Base-by-base conservation (phyloP, 2,888 invertebrate genomes). In the Zele albiditarsus region DNA sequence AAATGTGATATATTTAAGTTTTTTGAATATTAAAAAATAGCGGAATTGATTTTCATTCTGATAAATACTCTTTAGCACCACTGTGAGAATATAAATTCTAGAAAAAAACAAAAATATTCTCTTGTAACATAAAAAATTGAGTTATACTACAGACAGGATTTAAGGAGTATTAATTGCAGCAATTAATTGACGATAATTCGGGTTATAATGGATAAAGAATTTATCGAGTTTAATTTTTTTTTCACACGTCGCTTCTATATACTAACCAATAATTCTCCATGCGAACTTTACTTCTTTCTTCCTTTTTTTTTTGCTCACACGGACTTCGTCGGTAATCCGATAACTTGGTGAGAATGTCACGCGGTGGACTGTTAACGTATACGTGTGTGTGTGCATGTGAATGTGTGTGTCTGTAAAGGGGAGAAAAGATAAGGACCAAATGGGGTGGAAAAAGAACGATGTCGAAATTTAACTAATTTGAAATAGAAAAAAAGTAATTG, bases 401-500 rank as follows among this genome's bases (percentile, higher is more conserved):
- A 16, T 46, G n/a, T 46, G n/a, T 46, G 5, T 46, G 14, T 62
- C 3, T 31, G 12, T 6, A 16, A n/a, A n/a, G 28, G 25, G 5
- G 5, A 6, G 16, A 46, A 31, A 6, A 31, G 31, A 31, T 31
- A 31, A 31, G 31, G 6, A 31, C 31, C 6, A 3, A 31, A 25
- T 14, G 12, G n/a, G 14, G 8, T n/a, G 31, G 28, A 28, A 10
- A 31, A 46, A n/a, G n/a, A 46, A 46, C 16, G 3, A 3, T n/a
- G 46, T n/a, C n/a, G 62, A 14, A 62, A 8, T 65, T 38, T n/a
- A 23, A 33, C 23, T 33, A 33, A 46, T 46, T 63, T 63, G 33
- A 20, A 8, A 20, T 46, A 33, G 2, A 10, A 12, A 65, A 10
- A 38, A 38, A 23, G 5, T 25, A 65, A 23, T 14, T 16, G 38